Conservation (phyloP, 1,140 invertebrate species). For the Matsumurasca onukii region DNA sequence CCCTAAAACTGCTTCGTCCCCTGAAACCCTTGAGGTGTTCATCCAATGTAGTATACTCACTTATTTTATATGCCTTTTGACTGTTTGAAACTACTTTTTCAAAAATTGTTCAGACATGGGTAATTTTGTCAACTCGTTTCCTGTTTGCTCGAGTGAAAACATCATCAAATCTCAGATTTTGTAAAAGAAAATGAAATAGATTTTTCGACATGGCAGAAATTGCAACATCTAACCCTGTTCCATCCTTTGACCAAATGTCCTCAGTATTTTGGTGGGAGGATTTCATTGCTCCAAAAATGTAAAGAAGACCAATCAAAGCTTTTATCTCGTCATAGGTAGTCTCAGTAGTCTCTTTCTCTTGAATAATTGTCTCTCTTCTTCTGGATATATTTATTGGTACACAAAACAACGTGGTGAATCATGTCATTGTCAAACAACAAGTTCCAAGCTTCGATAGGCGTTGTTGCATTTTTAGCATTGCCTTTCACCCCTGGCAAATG, state of each 20-base stretch:
- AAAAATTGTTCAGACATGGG: constrained; percentile 47
- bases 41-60: constrained; percentile 46
- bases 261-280: constrained; percentile 49
- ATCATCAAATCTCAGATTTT: constrained; percentile 44
- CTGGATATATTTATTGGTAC: constrained; percentile 41
- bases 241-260: constrained; percentile 51
- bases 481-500: constrained; percentile 18
- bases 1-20: constrained; percentile 43
- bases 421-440: constrained; percentile 39
- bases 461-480: constrained; percentile 35
- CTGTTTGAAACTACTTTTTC: constrained; percentile 6
- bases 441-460: constrained; percentile 38
- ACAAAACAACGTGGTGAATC: constrained; percentile 38
- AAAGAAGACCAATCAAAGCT: constrained; percentile 53
- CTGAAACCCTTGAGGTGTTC: constrained; percentile 52
- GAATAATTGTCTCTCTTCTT: constrained; percentile 38
- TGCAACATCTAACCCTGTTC: constrained; percentile 49
- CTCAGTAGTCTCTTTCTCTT: constrained; percentile 41
- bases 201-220: constrained; percentile 50
- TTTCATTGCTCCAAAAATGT: constrained; percentile 51
- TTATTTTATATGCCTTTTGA: constrained; percentile 40
- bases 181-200: constrained; percentile 52
- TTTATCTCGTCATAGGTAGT: constrained; percentile 51
- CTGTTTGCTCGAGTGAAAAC: constrained; percentile 44
- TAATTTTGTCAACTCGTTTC: constrained; percentile 51